phyloP scores from a whole-genome alignment of 2,113 vertebrate species.

The Toxostoma redivivum region DNA sequence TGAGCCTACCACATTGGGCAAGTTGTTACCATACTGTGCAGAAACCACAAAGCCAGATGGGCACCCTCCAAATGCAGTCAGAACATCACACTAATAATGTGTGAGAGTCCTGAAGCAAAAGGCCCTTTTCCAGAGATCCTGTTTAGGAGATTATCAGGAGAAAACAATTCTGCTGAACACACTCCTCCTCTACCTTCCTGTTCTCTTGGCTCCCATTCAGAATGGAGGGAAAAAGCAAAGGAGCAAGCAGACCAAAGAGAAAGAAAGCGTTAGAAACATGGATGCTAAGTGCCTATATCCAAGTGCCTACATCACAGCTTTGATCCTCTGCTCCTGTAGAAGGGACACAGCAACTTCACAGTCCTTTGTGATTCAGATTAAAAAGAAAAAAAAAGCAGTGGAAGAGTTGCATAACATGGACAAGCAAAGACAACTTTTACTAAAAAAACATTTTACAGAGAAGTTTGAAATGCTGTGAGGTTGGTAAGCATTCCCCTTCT shows the following conservation, averaged over 20 bases:
- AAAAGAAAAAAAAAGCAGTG: neutral
- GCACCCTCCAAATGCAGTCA: neutral
- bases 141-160: neutral
- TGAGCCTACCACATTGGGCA: neutral
- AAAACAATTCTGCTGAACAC: neutral
- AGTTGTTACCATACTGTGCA: neutral
- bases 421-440: neutral
- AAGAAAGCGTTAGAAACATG: neutral
- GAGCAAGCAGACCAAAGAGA: neutral
- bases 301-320: fast-evolving
- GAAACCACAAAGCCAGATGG: neutral
- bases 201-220: neutral
- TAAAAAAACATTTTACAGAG: neutral
- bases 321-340: neutral
- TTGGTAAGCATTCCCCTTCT: neutral
- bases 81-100: neutral
- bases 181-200: neutral
- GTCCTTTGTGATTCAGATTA: neutral
- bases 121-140: neutral
- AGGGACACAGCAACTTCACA: neutral
- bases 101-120: neutral
- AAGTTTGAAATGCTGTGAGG: neutral
- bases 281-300: neutral
- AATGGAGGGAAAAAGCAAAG: neutral
- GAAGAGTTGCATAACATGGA: neutral